Percentiles rank a stretch among this genome's conserved stretches.
phyloP scores from a whole-genome alignment of 2,797 vertebrate genomes.

The Hyperoplus immaculatus region DNA sequence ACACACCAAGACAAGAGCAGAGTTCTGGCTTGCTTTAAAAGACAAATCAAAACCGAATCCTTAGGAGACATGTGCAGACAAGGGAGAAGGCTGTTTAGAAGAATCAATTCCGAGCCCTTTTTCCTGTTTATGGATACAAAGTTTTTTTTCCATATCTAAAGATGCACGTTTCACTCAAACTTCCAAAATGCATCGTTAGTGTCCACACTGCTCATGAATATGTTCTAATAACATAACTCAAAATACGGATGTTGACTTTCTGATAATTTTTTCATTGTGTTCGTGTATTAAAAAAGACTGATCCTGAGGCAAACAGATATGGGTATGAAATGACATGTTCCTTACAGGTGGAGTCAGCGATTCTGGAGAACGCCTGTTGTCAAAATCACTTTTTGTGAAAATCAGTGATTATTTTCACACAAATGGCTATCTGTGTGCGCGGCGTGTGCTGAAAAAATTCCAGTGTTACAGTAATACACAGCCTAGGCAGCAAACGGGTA shows the following conservation, averaged over 20 bases:
- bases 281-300: conserved; percentile 9
- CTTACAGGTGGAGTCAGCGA: background rate
- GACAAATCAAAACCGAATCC: conserved; percentile 70
- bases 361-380: no score
- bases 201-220: conserved; percentile 18
- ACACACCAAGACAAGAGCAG: conserved; percentile 1
- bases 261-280: conserved; percentile 6
- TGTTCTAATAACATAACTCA: conserved; percentile 29
- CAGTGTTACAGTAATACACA: no score
- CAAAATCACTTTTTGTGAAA: no score
- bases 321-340: conserved; percentile 17
- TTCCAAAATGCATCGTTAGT: conserved; percentile 20
- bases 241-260: background rate
- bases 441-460: no score
- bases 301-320: conserved; percentile 31
- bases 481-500: no score
- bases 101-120: conserved; percentile 73
- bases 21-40: conserved; percentile 75
- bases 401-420: no score
- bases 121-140: conserved; percentile 72
- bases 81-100: conserved; percentile 68
- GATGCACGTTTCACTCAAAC: conserved; percentile 42
- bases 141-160: conserved; percentile 65
- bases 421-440: no score
- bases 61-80: conserved; percentile 67